Conservation (phyloP, 2,113 vertebrate species). For the Chascanopsetta lugubris region DNA sequence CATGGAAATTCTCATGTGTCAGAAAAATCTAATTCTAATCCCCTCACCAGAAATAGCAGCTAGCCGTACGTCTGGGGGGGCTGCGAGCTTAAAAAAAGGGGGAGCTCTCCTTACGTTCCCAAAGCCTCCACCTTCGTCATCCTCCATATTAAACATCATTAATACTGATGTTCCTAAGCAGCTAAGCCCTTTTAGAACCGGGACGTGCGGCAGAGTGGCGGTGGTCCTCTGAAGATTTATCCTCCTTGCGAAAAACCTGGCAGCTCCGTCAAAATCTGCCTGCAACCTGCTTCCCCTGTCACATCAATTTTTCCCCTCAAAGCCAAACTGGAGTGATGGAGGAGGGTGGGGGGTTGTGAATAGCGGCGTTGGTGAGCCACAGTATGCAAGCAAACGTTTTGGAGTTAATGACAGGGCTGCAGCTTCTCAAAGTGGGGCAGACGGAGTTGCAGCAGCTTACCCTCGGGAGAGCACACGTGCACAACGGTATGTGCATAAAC, state of each 20-base stretch:
- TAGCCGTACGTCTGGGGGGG: conserved; percentile 46
- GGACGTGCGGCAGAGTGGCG: conserved; percentile 38
- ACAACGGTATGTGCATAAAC: conserved; percentile 45
- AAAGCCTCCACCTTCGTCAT: conserved; percentile 67
- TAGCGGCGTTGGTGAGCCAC: conserved; percentile 69
- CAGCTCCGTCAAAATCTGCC: conserved; percentile 69
- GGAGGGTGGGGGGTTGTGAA: conserved; percentile 66
- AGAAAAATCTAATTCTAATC: too few species aligned
- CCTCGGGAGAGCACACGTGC: conserved; percentile 48
- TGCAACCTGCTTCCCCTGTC: conserved; percentile 70
- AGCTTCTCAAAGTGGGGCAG: conserved; percentile 65
- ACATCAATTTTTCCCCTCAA: conserved; percentile 53
- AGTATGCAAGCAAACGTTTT: conserved; percentile 53
- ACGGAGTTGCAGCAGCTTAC: conserved; percentile 51
- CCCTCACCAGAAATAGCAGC: conserved; percentile 67
- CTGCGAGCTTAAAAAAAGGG: conserved; percentile 54
- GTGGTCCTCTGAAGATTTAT: conserved; percentile 57
- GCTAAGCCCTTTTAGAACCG: conserved; percentile 64
- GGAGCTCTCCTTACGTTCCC: conserved; percentile 53
- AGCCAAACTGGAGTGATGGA: conserved; percentile 57
- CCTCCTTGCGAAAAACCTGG: conserved; percentile 45
- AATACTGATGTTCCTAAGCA: conserved; percentile 67
- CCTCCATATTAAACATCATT: conserved; percentile 65
- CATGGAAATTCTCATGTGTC: too few species aligned
- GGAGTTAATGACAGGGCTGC: conserved; percentile 73